A percentile compares a stretch with the other conserved stretches of the same genome.
These are phyloP conservation scores for Melanerpes aurifrons DNA, from an alignment of 2,113 vertebrate genomes.

Conservation along the genomic window DNA sequence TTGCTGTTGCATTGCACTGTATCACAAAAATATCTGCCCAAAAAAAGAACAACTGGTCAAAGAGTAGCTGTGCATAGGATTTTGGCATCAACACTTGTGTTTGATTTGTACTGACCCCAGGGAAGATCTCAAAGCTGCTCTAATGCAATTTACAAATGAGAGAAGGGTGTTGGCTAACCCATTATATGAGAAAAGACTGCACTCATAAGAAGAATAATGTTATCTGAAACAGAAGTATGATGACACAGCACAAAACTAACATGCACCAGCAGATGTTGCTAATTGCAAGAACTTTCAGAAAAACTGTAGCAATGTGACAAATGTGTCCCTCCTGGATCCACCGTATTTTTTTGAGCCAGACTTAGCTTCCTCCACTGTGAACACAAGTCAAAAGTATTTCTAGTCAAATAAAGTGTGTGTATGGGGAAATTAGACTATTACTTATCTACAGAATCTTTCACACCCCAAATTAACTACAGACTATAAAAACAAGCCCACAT, in stretches of 20 bases:
- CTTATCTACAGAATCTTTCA: not conserved
- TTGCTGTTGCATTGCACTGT: not conserved
- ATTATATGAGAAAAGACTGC: not conserved
- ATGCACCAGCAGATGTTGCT: not conserved
- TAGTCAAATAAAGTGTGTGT: not conserved
- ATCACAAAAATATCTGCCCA: not conserved
- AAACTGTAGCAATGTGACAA: not conserved
- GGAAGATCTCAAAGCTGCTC: not conserved
- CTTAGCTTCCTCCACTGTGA: rapidly evolving
- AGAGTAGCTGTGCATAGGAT: not conserved
- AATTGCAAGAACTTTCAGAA: not conserved
- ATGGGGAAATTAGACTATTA: not conserved
- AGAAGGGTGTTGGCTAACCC: rapidly evolving
- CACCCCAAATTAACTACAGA: not conserved
- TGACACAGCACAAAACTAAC: not conserved
- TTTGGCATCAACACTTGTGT: not conserved
- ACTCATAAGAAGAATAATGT: not conserved
- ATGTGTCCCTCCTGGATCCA: not conserved
- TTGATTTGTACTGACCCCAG: not conserved
- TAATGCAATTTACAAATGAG: not conserved
- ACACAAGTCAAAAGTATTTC: not conserved
- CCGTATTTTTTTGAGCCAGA: not conserved
- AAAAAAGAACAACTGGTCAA: not conserved
- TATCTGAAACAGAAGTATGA: not conserved
- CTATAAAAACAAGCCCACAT: not conserved